phyloP scores from a whole-genome alignment of 2,113 vertebrate genomes.

The Lipotes vexillifer region DNA sequence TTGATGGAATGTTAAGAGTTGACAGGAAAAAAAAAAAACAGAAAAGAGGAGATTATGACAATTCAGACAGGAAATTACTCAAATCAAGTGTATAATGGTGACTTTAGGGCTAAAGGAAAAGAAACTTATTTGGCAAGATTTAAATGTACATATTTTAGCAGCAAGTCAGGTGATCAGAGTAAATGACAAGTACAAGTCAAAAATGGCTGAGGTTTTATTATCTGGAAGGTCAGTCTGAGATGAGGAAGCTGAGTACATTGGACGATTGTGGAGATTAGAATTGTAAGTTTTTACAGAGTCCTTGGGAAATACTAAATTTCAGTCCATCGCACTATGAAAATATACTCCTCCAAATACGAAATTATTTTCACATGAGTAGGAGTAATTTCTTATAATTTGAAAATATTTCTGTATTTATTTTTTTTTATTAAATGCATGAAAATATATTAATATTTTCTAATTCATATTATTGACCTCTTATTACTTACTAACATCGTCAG shows the following conservation, averaged over 20 bases:
- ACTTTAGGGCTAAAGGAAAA: not conserved
- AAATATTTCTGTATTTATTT: not conserved
- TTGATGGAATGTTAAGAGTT: not conserved
- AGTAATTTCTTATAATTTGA: not conserved
- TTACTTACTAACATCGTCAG: not conserved
- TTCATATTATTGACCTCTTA: not conserved
- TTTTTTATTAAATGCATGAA: not conserved
- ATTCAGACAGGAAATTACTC: not conserved
- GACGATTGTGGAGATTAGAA: not conserved
- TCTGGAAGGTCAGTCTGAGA: not conserved
- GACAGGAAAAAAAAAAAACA: not conserved
- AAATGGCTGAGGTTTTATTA: constrained; percentile 27
- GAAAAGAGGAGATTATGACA: not conserved
- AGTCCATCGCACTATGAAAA: not conserved
- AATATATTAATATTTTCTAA: not conserved
- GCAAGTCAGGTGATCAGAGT: constrained; percentile 35
- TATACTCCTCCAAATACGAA: not conserved
- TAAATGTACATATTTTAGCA: constrained; percentile 31
- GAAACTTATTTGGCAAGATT: constrained; percentile 20
- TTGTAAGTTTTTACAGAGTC: not conserved
- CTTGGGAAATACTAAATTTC: not conserved
- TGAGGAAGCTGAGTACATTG: not conserved
- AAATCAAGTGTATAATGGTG: not conserved
- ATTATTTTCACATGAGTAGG: not conserved
- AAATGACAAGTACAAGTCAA: not conserved